A percentile compares a stretch with the other conserved stretches of the same genome.
Conservation (phyloP, 2,888 invertebrate genomes). For the Drosophila demipolita region DNA sequence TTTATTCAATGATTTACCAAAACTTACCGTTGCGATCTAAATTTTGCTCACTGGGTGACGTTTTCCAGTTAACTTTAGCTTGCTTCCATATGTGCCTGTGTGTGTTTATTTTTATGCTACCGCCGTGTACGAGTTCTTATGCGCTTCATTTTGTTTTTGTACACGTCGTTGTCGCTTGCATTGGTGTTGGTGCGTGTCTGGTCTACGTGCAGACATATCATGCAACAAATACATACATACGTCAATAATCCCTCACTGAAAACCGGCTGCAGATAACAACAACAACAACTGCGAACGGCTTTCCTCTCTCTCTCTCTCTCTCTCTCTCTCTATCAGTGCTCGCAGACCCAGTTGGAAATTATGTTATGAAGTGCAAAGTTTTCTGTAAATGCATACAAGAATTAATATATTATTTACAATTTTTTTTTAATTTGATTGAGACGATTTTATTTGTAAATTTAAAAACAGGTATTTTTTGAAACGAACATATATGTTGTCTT, state of each 20-base stretch:
- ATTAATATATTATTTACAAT: not conserved
- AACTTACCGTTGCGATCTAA: slow-evolving; percentile 37
- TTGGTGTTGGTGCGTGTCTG: slow-evolving; percentile 65
- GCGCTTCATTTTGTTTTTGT: slow-evolving; percentile 73
- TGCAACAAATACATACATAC: slow-evolving; percentile 57
- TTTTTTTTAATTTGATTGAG: not conserved
- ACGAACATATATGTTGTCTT: not conserved
- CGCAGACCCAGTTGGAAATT: slow-evolving; percentile 42
- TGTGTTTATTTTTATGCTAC: slow-evolving; percentile 79
- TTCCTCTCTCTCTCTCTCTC: slow-evolving; percentile 56
- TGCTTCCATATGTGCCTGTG: slow-evolving; percentile 19
- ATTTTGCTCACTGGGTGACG: slow-evolving; percentile 61
- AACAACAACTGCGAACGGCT: slow-evolving; percentile 63
- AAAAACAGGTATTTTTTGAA: not conserved
- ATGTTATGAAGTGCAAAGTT: not conserved
- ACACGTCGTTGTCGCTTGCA: slow-evolving; percentile 47
- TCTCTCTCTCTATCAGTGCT: slow-evolving; percentile 32
- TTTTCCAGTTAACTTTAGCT: slow-evolving; percentile 73
- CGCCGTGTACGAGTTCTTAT: slow-evolving; percentile 72
- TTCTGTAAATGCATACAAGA: not conserved
- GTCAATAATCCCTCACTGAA: slow-evolving; percentile 78
- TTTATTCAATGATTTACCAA: slow-evolving; percentile 29
- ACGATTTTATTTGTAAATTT: not conserved
- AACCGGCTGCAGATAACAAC: slow-evolving; percentile 74
- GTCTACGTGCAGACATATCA: slow-evolving; percentile 80